Evolutionary conservation across 2,113 vertebrate species (phyloP).

Genomic region (Tichodroma muraria): DNA sequence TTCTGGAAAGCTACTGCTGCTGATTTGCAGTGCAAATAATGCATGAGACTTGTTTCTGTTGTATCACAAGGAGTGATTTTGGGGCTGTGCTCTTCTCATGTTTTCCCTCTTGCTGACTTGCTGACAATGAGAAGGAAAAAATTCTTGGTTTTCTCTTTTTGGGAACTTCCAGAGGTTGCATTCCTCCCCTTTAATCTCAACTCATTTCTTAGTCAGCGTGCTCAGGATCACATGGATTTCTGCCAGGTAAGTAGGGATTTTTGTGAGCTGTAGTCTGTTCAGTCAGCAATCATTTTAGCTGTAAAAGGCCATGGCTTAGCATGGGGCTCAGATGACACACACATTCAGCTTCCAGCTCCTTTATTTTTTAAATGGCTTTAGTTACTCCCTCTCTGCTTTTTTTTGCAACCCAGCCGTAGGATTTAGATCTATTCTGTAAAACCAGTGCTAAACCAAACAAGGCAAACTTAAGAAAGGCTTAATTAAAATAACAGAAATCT

Average conservation of each 20-base stretch:
- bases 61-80: neutral
- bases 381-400: neutral
- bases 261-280: neutral
- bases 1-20: neutral
- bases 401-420: neutral
- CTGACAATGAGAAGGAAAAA: neutral
- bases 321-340: neutral
- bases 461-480: constrained; percentile 48
- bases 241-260: constrained; percentile 12
- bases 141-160: neutral
- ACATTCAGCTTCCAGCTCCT: constrained; percentile 2
- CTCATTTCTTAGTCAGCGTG: neutral
- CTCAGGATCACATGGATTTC: neutral
- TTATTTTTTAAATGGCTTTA: constrained; percentile 35
- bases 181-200: neutral
- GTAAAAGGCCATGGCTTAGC: constrained; percentile 7
- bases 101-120: neutral
- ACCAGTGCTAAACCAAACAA: constrained; percentile 51
- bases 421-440: constrained; percentile 21
- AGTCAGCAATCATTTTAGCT: constrained; percentile 8
- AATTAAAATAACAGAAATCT: constrained; percentile 48
- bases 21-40: neutral
- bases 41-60: neutral
- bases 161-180: neutral
- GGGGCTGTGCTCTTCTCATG: neutral